Conservation (phyloP, 2,113 vertebrate species). For the Lagopus muta region DNA sequence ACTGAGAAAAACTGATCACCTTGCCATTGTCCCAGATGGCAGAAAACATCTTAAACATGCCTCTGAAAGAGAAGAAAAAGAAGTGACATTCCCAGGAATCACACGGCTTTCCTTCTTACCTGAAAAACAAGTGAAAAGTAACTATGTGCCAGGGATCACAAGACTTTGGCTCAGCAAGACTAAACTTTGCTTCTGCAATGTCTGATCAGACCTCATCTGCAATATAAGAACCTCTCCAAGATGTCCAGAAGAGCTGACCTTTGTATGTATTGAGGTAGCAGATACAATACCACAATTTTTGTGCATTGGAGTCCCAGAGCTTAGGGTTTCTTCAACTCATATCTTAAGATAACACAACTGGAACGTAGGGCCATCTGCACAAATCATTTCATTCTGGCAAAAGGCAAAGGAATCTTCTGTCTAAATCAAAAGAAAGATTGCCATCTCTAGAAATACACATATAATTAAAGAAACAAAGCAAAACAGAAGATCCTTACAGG, state of each 20-base stretch:
- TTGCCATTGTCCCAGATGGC: neutral
- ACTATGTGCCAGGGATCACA: neutral
- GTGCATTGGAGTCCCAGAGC: neutral
- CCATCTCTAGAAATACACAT: neutral
- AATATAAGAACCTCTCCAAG: neutral
- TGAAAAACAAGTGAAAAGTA: neutral
- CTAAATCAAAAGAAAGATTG: neutral
- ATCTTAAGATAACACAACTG: neutral
- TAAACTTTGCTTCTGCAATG: neutral
- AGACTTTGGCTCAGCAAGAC: neutral
- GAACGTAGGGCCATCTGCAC: neutral
- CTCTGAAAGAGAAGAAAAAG: neutral
- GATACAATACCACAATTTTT: neutral
- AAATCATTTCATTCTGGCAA: neutral
- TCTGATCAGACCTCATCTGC: accelerated
- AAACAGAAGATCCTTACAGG: neutral
- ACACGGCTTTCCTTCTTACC: neutral
- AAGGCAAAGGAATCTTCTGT: neutral
- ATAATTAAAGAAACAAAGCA: neutral
- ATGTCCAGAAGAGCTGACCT: neutral
- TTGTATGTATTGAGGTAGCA: neutral
- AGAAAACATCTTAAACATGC: neutral
- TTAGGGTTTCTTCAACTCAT: neutral
- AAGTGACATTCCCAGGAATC: neutral
- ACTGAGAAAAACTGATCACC: neutral